These are phyloP conservation scores for Parasteatoda lunata DNA, from an alignment of 2,888 invertebrate genomes.

Conservation along the genomic window DNA sequence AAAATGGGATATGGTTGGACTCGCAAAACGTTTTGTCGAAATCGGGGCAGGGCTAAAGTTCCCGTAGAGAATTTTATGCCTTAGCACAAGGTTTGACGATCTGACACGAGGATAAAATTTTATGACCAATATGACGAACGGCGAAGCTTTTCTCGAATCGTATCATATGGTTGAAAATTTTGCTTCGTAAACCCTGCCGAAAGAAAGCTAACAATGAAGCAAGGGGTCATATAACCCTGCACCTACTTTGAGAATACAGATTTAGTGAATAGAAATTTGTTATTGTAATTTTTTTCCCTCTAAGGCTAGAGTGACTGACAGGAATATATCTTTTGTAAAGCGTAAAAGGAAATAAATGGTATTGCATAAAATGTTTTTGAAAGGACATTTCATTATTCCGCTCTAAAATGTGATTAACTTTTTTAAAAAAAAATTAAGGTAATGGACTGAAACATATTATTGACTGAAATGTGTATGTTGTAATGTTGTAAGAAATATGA, in stretches of 20 bases:
- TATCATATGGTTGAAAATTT: constrained; percentile 55
- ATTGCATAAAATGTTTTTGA: no score
- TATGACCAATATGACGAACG: constrained; percentile 54
- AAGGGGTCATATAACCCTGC: constrained; percentile 40
- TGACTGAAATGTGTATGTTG: no score
- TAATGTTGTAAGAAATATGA: no score
- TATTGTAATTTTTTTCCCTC: neutral
- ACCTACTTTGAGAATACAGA: constrained; percentile 20
- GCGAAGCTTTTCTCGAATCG: constrained; percentile 42
- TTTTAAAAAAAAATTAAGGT: no score
- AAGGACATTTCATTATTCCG: no score
- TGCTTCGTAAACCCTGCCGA: constrained; percentile 13
- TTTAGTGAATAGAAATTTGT: constrained; percentile 16
- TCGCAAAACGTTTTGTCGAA: constrained; percentile 53
- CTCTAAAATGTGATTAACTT: no score
- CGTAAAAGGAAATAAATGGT: no score
- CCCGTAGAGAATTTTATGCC: constrained; percentile 59
- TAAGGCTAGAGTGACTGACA: no score
- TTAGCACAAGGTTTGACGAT: constrained; percentile 50
- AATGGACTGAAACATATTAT: no score
- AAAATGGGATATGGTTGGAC: constrained; percentile 54
- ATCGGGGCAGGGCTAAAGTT: constrained; percentile 30
- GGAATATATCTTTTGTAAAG: no score
- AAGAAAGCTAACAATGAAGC: constrained; percentile 49
- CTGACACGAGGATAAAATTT: constrained; percentile 62